Conservation (phyloP, 1,140 invertebrate species). For the Drosophila orena region DNA sequence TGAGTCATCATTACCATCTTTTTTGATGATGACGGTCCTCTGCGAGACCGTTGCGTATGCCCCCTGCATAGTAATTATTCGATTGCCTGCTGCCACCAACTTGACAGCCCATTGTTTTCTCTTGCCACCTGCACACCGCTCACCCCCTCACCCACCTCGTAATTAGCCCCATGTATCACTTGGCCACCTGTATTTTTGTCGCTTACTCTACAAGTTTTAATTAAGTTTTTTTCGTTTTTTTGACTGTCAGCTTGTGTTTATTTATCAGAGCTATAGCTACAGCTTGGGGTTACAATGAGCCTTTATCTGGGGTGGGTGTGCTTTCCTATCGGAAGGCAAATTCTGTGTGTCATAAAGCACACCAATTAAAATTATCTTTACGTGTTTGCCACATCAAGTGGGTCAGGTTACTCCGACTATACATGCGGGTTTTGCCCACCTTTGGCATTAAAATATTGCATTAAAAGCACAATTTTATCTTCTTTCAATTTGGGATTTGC, state of each 20-base stretch:
- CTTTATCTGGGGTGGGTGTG: background rate
- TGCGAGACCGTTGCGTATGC: conserved; percentile 51
- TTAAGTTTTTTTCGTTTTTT: conserved; percentile 24
- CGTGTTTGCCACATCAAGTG: background rate
- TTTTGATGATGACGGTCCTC: conserved; percentile 15
- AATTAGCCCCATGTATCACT: conserved; percentile 65
- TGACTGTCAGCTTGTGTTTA: conserved; percentile 23
- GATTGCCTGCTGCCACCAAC: conserved; percentile 33
- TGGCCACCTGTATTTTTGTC: conserved; percentile 33
- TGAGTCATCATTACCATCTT: conserved; percentile 40
- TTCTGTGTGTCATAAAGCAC: background rate
- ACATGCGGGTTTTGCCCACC: background rate
- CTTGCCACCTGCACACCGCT: conserved; percentile 8
- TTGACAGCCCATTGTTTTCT: conserved; percentile 55
- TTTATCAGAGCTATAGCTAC: conserved; percentile 21
- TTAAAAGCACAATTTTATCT: background rate
- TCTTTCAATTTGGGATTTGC: background rate
- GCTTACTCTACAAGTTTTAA: conserved; percentile 38
- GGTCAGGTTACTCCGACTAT: background rate
- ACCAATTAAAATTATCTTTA: conserved; percentile 4
- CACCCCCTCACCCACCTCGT: conserved; percentile 45
- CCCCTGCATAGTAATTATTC: conserved; percentile 56
- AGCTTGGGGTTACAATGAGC: background rate
- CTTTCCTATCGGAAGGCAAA: background rate
- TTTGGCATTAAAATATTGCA: background rate